phyloP scores from a whole-genome alignment of 2,888 invertebrate genomes.

The Abscondita cerata region DNA sequence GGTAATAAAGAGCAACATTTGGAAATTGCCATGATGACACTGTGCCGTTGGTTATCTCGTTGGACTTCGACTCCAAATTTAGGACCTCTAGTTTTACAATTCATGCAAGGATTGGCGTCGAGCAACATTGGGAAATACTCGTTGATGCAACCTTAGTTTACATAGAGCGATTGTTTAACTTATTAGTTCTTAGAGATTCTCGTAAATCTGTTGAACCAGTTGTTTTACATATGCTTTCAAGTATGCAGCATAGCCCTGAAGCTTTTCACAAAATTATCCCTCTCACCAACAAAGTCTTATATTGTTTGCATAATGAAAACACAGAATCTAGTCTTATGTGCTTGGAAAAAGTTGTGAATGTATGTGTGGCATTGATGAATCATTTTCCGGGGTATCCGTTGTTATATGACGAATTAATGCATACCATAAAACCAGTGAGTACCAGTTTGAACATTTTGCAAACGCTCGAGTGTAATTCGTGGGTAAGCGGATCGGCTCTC shows the following conservation, averaged over 20 bases:
- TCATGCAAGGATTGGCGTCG: slow-evolving; percentile 68
- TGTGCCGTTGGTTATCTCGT: slow-evolving; percentile 73
- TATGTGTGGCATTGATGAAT: slow-evolving; percentile 62
- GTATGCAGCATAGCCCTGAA: slow-evolving; percentile 66
- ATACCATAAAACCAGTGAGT: slow-evolving; percentile 51
- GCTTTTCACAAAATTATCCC: slow-evolving; percentile 68
- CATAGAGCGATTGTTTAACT: slow-evolving; percentile 65
- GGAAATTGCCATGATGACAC: slow-evolving; percentile 67
- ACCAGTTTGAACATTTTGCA: slow-evolving; percentile 48
- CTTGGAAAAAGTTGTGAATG: slow-evolving; percentile 68
- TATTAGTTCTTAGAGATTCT: slow-evolving; percentile 63
- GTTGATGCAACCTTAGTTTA: slow-evolving; percentile 68
- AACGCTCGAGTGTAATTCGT: slow-evolving; percentile 53
- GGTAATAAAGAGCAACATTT: slow-evolving; percentile 62
- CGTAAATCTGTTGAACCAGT: slow-evolving; percentile 67
- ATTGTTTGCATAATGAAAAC: slow-evolving; percentile 64
- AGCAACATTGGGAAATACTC: slow-evolving; percentile 58
- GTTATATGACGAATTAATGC: slow-evolving; percentile 52
- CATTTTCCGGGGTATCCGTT: slow-evolving; percentile 59
- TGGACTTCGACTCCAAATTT: slow-evolving; percentile 70
- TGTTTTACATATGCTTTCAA: slow-evolving; percentile 69
- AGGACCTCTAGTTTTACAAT: slow-evolving; percentile 70
- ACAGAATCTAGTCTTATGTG: slow-evolving; percentile 58
- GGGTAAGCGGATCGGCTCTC: slow-evolving; percentile 51
- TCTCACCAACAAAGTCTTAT: slow-evolving; percentile 62